These are phyloP conservation scores for Pseudopodoces humilis DNA, from an alignment of 2,113 vertebrate species.

Conservation along the genomic window DNA sequence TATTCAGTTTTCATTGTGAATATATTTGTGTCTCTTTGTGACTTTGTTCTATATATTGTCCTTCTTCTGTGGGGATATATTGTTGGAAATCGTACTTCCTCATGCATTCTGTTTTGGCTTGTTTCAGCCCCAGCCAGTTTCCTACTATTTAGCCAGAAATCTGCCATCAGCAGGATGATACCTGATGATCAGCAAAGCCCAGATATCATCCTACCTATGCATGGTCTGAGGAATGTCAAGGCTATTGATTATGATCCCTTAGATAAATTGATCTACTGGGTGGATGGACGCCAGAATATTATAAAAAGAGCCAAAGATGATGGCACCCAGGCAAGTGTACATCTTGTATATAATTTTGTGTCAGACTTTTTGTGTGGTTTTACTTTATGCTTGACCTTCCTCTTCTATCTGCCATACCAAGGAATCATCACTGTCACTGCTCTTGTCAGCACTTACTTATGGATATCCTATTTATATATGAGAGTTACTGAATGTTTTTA, in stretches of 20 bases:
- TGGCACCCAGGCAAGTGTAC: slow-evolving; percentile 83
- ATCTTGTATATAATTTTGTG: background rate
- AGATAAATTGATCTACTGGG: slow-evolving; percentile 91
- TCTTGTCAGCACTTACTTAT: background rate
- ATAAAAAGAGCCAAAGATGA: slow-evolving; percentile 88
- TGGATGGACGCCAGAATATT: slow-evolving; percentile 91
- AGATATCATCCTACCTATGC: slow-evolving; percentile 91
- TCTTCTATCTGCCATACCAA: background rate
- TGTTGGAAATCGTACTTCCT: background rate
- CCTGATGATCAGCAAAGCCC: slow-evolving; percentile 90
- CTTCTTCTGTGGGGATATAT: background rate
- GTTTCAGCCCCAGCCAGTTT: slow-evolving; percentile 87
- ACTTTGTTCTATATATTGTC: background rate
- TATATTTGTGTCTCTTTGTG: background rate
- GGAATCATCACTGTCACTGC: background rate
- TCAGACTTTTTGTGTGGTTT: background rate
- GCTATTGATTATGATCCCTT: slow-evolving; percentile 89
- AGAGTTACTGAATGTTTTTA: background rate
- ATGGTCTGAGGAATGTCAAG: slow-evolving; percentile 85
- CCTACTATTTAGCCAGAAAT: slow-evolving; percentile 92
- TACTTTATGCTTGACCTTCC: background rate
- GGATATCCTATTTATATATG: background rate
- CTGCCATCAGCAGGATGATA: slow-evolving; percentile 92
- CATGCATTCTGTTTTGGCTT: background rate
- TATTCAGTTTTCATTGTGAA: background rate